Conservation (phyloP, 2,797 vertebrate species). For the Limosa lapponica region DNA sequence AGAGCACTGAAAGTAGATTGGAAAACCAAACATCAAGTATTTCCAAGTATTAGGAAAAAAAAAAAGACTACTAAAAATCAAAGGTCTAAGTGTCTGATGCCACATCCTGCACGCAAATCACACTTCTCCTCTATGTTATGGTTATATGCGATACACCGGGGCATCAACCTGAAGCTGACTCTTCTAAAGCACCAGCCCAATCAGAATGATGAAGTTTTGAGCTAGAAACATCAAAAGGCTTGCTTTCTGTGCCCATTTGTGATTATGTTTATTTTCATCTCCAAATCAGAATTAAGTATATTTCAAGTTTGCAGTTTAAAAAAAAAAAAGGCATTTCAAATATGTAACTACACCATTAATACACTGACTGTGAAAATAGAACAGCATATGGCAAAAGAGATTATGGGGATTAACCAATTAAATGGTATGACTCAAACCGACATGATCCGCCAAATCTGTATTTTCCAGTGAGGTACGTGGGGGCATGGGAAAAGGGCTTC, state of each 20-base stretch:
- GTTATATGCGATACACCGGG: not conserved
- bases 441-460: slow-evolving; percentile 71
- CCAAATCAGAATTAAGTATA: not conserved
- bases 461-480: not conserved
- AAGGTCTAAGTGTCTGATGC: not conserved
- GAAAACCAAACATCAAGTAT: not conserved
- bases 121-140: not conserved
- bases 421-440: slow-evolving; percentile 77
- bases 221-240: not conserved
- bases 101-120: not conserved
- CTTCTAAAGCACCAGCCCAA: not conserved
- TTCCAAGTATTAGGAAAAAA: not conserved
- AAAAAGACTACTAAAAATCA: not conserved
- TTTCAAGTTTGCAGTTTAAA: not conserved
- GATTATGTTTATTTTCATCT: not conserved
- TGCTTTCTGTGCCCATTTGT: not conserved
- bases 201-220: not conserved
- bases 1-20: not conserved
- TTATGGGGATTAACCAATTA: slow-evolving; percentile 88
- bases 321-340: not conserved
- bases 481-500: not conserved
- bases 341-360: slow-evolving; percentile 5
- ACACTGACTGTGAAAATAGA: slow-evolving; percentile 70
- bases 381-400: slow-evolving; percentile 85
- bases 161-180: not conserved